Evolutionary conservation across 2,113 vertebrate species (phyloP), one percentile per base, ranked within the genome.

Genomic region (Salvelinus alpinus): DNA sequence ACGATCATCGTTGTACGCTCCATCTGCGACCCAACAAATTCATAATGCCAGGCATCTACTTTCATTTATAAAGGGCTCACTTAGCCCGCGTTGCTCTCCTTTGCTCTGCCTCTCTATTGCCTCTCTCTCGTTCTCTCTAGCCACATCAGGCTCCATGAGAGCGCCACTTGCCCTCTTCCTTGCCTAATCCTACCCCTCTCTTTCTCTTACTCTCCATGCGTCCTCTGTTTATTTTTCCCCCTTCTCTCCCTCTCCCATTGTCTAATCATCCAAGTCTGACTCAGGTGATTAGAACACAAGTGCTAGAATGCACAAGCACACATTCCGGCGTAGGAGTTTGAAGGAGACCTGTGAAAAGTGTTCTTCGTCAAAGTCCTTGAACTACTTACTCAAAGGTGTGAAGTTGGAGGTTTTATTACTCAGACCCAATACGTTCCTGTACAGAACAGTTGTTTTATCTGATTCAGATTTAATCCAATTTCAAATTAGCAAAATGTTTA

Each of bases 11-110:
- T 93, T 92, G 91, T 93, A 91, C 94, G 93, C 94, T 95, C 95
- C 90, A 90, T 93, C 94, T 94, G 94, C 91, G 94, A 94, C 94
- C 93, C 94, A 95, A 97, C 95, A 95, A 88, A 93, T 94, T 96
- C 94, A 93, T 96, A 96, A 97, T 96, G 95, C 95, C 96, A 97
- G 94, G 94, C 96, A 96, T 98, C 95, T 97, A 96, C 94, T 95
- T 96, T 95, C 95, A 96, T 96, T 96, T 96, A 94, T 94, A 94
- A 95, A 96, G 93, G 89, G 92, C 93, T 96, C 93, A 91, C 93
- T 95, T 94, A 94, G 90, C 84, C 92, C 77, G 75, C 74, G 59
- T 59, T 75, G 74, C 64, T 70, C 76, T 75, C 73, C 60, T 64
- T 78, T 59, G 27, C 31, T 29, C 79, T 64, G 71, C 59, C 77